Percentiles rank a stretch among this genome's conserved stretches.
Conservation (phyloP, 53 echinoderm and acorn worm genomes). For the Antedon mediterranea region DNA sequence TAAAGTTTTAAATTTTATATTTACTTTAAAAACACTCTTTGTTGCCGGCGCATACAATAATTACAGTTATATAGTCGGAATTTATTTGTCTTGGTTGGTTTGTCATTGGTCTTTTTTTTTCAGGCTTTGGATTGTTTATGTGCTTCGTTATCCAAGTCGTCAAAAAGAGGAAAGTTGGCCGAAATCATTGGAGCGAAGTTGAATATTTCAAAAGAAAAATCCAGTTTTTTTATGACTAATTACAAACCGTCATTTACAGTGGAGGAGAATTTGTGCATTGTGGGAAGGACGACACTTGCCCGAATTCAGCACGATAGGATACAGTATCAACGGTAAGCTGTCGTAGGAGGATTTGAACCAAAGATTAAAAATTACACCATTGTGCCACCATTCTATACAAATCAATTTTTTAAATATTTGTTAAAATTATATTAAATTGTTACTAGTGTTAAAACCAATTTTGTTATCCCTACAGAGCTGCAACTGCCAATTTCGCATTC, state of each 20-base stretch:
- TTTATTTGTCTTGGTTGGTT: no score
- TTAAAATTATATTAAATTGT: no score
- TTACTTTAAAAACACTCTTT: background rate
- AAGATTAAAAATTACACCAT: no score
- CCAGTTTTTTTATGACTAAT: constrained; percentile 46
- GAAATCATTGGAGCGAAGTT: constrained; percentile 62
- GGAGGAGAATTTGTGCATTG: constrained; percentile 9
- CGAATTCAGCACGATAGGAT: constrained; percentile 30
- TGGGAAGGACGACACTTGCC: constrained; percentile 53
- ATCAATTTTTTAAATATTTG: no score
- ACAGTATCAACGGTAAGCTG: constrained; percentile 28
- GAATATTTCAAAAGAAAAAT: constrained; percentile 67
- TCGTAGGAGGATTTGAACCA: background rate
- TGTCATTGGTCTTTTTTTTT: background rate
- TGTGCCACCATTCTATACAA: no score
- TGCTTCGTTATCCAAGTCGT: constrained; percentile 49
- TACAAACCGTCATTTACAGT: constrained; percentile 82
- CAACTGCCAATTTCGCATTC: constrained; percentile 46
- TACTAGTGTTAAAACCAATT: no score
- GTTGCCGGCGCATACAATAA: no score
- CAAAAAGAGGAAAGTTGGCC: constrained; percentile 32
- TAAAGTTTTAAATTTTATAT: constrained; percentile 6
- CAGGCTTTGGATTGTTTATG: constrained; percentile 93
- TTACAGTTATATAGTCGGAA: no score
- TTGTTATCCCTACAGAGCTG: background rate